phyloP scores from a whole-genome alignment of 2,888 invertebrate species.

The Syritta pipiens region DNA sequence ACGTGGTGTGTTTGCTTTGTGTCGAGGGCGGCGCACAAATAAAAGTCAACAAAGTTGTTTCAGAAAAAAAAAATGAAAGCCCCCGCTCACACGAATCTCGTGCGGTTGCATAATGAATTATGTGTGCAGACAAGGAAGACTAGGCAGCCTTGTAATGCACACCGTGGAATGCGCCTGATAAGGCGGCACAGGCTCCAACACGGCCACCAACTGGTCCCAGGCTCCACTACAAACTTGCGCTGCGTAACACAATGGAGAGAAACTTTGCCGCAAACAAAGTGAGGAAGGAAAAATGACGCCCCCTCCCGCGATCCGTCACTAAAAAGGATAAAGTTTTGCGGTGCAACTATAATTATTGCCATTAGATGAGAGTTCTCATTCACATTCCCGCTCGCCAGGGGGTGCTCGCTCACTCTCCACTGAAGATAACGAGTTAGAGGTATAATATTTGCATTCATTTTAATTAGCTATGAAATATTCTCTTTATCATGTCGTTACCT shows the following conservation, averaged over 20 bases:
- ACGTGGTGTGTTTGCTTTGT: constrained; percentile 23
- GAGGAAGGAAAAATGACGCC: background rate
- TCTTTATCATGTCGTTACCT: constrained; percentile 61
- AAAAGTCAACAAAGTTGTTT: constrained; percentile 51
- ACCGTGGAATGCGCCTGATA: constrained; percentile 33
- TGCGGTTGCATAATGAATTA: constrained; percentile 60
- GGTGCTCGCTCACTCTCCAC: background rate
- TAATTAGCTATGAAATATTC: constrained; percentile 68
- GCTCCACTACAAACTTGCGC: constrained; percentile 12
- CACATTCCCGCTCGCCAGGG: constrained; percentile 24
- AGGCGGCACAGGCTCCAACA: no score
- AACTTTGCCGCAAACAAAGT: constrained; percentile 46
- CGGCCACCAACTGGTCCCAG: no score
- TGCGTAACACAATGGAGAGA: constrained; percentile 46
- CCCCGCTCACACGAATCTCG: constrained; percentile 6
- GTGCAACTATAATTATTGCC: constrained; percentile 55
- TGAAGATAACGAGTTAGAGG: constrained; percentile 42
- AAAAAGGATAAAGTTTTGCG: constrained; percentile 52
- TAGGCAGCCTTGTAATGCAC: constrained; percentile 38
- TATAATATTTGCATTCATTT: constrained; percentile 67
- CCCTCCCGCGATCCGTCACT: background rate
- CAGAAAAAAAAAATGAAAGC: constrained; percentile 39
- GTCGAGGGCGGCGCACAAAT: no score
- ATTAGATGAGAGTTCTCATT: constrained; percentile 50
- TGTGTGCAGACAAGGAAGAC: constrained; percentile 24